Evolutionary conservation across 1,140 invertebrate genomes (phyloP).

Genomic region (Penaeus japonicus): DNA sequence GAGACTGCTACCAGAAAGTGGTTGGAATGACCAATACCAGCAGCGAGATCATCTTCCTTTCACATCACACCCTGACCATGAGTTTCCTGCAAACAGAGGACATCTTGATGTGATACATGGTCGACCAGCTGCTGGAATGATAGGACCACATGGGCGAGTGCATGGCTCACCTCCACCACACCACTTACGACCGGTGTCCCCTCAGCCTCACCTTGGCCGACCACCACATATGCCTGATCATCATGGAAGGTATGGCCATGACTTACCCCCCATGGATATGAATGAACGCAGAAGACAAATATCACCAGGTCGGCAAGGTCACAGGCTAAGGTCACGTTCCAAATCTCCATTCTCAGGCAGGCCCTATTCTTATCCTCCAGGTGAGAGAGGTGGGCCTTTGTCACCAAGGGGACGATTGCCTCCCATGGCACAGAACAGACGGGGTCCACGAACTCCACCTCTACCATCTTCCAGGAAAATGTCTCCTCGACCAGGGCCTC

Average conservation of each 20-base stretch:
- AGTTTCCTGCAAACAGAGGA: conserved; percentile 18
- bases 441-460: conserved; percentile 45
- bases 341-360: conserved; percentile 33
- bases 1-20: not conserved
- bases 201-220: not conserved
- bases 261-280: conserved; percentile 23
- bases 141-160: conserved; percentile 18
- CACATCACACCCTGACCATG: conserved; percentile 28
- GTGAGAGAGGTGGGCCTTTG: conserved; percentile 29
- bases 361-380: conserved; percentile 2
- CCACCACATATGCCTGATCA: not conserved
- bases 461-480: conserved; percentile 18
- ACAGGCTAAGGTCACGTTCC: conserved; percentile 14
- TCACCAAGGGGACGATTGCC: conserved; percentile 23
- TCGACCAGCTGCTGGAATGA: not conserved
- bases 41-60: conserved; percentile 29
- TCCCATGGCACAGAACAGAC: conserved; percentile 1
- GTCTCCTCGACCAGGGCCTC: conserved; percentile 13
- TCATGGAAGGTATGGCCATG: conserved; percentile 3
- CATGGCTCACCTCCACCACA: conserved; percentile 1
- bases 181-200: conserved; percentile 8
- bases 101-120: not conserved
- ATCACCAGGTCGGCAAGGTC: conserved; percentile 16
- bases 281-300: conserved; percentile 15
- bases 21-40: conserved; percentile 33